Conservation (phyloP, 2,113 vertebrate genomes). For the Axis porcinus region DNA sequence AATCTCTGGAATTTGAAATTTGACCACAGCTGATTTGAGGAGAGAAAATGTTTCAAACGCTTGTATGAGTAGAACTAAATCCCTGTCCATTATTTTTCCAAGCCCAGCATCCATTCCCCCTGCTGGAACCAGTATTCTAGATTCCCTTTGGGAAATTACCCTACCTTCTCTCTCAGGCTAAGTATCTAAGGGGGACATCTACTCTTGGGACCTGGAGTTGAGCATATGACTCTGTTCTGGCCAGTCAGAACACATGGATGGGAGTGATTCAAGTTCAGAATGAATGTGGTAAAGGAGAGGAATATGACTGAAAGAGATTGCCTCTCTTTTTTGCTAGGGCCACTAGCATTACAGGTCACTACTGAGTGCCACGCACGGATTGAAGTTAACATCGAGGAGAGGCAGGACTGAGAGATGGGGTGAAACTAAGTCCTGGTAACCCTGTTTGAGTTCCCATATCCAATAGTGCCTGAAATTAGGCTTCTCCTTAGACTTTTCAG, state of each 20-base stretch:
- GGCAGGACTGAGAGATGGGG: not conserved
- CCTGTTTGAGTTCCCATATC: not conserved
- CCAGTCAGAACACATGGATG: not conserved
- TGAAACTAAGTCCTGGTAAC: not conserved
- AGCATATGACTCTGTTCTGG: not conserved
- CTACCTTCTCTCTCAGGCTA: not conserved
- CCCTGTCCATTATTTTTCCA: not conserved
- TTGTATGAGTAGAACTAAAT: not conserved
- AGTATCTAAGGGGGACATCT: not conserved
- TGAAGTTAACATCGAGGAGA: not conserved
- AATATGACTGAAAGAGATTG: not conserved
- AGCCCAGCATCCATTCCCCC: not conserved
- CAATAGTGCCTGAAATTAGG: not conserved
- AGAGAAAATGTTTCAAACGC: not conserved
- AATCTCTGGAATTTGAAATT: not conserved
- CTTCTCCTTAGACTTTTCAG: not conserved
- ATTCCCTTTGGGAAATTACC: not conserved
- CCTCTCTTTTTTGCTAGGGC: not conserved
- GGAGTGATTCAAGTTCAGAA: not conserved
- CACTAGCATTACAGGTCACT: not conserved
- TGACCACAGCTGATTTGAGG: not conserved
- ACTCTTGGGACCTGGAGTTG: not conserved
- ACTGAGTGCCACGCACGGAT: not conserved
- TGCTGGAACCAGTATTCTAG: not conserved
- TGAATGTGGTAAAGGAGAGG: not conserved